phyloP scores from a whole-genome alignment of 2,888 invertebrate genomes.

The Parelbella ahira region DNA sequence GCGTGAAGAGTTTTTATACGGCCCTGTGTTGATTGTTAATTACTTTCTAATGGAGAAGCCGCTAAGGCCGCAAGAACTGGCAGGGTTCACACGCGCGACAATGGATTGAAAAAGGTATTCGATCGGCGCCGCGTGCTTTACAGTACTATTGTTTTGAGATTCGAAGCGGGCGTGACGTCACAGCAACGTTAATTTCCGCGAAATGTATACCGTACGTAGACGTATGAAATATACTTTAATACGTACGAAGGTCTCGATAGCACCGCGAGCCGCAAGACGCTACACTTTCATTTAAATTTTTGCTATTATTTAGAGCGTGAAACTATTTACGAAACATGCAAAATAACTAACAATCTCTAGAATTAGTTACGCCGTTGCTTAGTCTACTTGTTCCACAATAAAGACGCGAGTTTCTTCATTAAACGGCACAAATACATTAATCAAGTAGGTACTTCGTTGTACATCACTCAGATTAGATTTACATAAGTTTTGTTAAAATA shows the following conservation, averaged over 20 bases:
- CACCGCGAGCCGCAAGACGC: constrained; percentile 44
- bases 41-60: constrained; percentile 67
- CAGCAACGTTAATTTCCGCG: constrained; percentile 57
- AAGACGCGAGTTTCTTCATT: constrained; percentile 67
- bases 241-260: constrained; percentile 34
- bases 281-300: constrained; percentile 71
- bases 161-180: constrained; percentile 59
- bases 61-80: constrained; percentile 52
- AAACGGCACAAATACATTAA: constrained; percentile 65
- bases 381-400: constrained; percentile 67
- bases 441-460: constrained; percentile 35
- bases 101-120: constrained; percentile 50
- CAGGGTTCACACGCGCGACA: constrained; percentile 62
- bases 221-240: constrained; percentile 13
- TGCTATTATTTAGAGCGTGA: constrained; percentile 71
- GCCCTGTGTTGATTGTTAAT: constrained; percentile 55
- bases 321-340: constrained; percentile 79
- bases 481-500: constrained; percentile 9
- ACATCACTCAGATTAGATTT: constrained; percentile 16
- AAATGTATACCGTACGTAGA: constrained; percentile 35
- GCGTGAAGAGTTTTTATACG: constrained; percentile 44
- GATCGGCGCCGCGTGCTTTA: constrained; percentile 52
- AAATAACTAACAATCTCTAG: constrained; percentile 78
- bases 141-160: constrained; percentile 68
- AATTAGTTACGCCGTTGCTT: constrained; percentile 77